A percentile compares a stretch with the other conserved stretches of the same genome.
phyloP scores from a whole-genome alignment of 2,888 invertebrate species.

The Hybos culiciformis region DNA sequence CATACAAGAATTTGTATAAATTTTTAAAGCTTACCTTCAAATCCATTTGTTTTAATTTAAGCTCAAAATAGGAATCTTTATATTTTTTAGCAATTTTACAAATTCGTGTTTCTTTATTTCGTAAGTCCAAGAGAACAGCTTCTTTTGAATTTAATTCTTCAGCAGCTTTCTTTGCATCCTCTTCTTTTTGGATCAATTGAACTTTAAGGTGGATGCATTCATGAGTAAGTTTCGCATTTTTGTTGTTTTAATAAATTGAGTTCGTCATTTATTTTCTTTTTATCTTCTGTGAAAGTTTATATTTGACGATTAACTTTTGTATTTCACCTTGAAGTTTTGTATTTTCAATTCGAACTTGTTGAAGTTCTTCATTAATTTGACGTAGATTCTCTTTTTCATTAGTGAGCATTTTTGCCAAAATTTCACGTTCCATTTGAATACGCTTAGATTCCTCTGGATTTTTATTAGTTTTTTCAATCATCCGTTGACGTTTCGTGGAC shows the following conservation, averaged over 20 bases:
- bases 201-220: slow-evolving; percentile 50
- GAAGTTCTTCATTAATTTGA: slow-evolving; percentile 53
- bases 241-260: slow-evolving; percentile 43
- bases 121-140: slow-evolving; percentile 49
- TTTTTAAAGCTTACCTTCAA: too few relatives aligned
- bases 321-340: slow-evolving; percentile 55
- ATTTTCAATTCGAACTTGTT: slow-evolving; percentile 48
- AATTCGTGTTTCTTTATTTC: slow-evolving; percentile 57
- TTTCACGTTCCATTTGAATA: slow-evolving; percentile 67
- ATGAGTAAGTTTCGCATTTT: slow-evolving; percentile 43
- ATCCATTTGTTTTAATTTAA: too few relatives aligned
- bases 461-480: slow-evolving; percentile 81
- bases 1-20: too few relatives aligned
- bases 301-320: slow-evolving; percentile 43
- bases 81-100: slow-evolving; percentile 88
- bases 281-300: slow-evolving; percentile 46
- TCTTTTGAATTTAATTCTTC: slow-evolving; percentile 56
- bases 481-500: slow-evolving; percentile 53
- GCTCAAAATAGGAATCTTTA: slow-evolving; percentile 70
- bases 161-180: slow-evolving; percentile 46
- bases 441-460: slow-evolving; percentile 87
- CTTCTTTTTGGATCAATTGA: slow-evolving; percentile 42
- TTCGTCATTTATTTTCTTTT: slow-evolving; percentile 51
- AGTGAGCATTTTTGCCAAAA: slow-evolving; percentile 60
- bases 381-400: slow-evolving; percentile 58